A percentile compares a stretch with the other conserved stretches of the same genome.
Evolutionary conservation across 1,140 invertebrate species (phyloP).

Genomic region (Drosophila nigromelanica): DNA sequence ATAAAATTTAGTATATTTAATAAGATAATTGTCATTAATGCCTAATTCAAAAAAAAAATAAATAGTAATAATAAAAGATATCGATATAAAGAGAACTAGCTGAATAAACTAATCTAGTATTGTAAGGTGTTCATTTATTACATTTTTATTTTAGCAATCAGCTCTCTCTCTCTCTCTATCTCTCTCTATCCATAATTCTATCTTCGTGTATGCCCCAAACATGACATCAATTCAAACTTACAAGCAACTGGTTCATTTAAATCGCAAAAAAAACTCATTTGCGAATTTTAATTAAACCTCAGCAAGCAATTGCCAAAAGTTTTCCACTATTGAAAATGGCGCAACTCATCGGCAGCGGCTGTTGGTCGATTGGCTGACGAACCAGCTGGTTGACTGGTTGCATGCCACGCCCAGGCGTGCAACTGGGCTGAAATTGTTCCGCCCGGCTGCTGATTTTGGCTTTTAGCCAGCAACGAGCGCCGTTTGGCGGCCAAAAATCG

Average conservation of each 20-base stretch:
- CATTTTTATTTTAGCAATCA: too few species aligned
- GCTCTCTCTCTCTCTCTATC: too few species aligned
- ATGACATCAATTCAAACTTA: neutral
- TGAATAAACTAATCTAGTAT: too few species aligned
- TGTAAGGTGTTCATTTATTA: too few species aligned
- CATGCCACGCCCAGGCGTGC: neutral
- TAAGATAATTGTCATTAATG: too few species aligned
- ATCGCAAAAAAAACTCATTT: neutral
- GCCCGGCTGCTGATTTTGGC: slow-evolving; percentile 14
- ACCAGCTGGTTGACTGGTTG: neutral
- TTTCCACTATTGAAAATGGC: slow-evolving; percentile 19
- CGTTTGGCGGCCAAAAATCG: neutral
- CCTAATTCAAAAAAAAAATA: too few species aligned
- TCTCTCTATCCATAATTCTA: too few species aligned
- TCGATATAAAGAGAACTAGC: too few species aligned
- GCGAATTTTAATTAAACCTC: neutral
- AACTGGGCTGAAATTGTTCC: neutral
- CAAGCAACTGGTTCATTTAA: neutral
- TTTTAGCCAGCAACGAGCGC: slow-evolving; percentile 23
- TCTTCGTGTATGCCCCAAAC: neutral
- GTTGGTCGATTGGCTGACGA: neutral
- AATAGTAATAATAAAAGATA: too few species aligned
- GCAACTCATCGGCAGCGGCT: slow-evolving; percentile 22
- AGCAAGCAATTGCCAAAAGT: slow-evolving; percentile 5
- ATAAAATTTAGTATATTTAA: too few species aligned